Percentiles rank a stretch among this genome's conserved stretches.
Conservation (phyloP, 2,797 vertebrate species). For the Sylvilagus floridanus region DNA sequence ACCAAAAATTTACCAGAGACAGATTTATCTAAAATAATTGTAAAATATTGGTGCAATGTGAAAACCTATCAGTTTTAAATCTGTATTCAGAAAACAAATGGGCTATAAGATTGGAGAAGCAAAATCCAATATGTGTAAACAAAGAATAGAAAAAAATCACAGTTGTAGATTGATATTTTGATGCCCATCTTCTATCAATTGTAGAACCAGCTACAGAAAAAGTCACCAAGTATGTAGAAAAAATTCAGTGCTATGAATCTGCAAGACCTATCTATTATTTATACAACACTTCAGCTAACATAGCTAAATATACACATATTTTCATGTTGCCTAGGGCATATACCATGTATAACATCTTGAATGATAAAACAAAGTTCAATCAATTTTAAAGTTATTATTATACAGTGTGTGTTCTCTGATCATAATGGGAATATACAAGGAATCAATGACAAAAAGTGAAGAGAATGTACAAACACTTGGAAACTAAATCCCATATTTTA, state of each 20-base stretch:
- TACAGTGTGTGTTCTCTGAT: background rate
- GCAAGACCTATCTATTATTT: background rate
- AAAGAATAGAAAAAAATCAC: background rate
- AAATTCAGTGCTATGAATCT: background rate
- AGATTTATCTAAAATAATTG: background rate
- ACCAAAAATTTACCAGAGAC: background rate
- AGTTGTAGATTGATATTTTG: background rate
- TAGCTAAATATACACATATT: background rate
- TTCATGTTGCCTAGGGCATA: background rate
- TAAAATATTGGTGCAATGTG: background rate
- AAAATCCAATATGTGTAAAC: background rate
- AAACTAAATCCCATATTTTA: background rate
- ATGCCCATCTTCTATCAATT: background rate
- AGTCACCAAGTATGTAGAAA: background rate
- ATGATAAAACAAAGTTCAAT: background rate
- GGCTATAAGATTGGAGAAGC: background rate
- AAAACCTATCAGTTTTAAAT: background rate
- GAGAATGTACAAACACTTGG: background rate
- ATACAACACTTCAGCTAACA: background rate
- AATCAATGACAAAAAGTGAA: background rate
- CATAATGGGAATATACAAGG: background rate
- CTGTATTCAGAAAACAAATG: background rate
- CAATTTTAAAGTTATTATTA: background rate
- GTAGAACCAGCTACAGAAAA: background rate
- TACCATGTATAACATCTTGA: background rate